Evolutionary conservation across 1,140 invertebrate genomes (phyloP), one percentile per base, ranked within the genome.

Genomic region (Belonocnema kinseyi): DNA sequence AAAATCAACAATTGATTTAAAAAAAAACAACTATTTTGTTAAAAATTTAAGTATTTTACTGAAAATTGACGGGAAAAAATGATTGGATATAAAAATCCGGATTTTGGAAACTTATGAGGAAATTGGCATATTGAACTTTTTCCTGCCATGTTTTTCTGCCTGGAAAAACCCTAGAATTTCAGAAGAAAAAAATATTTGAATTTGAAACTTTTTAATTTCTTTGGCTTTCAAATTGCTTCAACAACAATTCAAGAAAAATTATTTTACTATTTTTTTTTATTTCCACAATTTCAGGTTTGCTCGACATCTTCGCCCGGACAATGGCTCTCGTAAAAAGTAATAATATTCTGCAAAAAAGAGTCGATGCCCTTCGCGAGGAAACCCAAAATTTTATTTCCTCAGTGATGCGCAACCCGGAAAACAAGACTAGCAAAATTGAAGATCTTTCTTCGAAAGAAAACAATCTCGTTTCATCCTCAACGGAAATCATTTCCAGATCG

Each of bases 231-330:
- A 26, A 26, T 26, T 26, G 1, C 26, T 79, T n/a, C 51, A 46
- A 40, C 40, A 70, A 52, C 1, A 19, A 74, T 53, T 17, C 46
- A 61, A 51, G 8, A 73, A 72, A 73, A 54, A n/a, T n/a, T n/a
- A n/a, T n/a, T n/a, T n/a, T n/a, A n/a, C n/a, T n/a, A n/a, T 21
- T 79, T 51, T 21, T 79, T 75, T 50, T 52, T 19, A 50, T 58
- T 77, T 71, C 40, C 10, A 19, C 51, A 33, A 14, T 79, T 76
- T 50, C 74, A 89, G 89, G 88, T 74, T 88, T 93, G 8, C 76
- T 92, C n/a, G 88, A 88, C 73, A 92, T 93, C 33, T 89, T 92
- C 0, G 74, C 90, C n/a, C 87, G 90, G 19, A 93, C 92, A 5
- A 88, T 92, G 54, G 87, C 86, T n/a, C 85, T 93, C 11, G 84